Base-by-base conservation (phyloP, 2,113 vertebrate species). In the Rhynchopsitta pachyrhyncha region DNA sequence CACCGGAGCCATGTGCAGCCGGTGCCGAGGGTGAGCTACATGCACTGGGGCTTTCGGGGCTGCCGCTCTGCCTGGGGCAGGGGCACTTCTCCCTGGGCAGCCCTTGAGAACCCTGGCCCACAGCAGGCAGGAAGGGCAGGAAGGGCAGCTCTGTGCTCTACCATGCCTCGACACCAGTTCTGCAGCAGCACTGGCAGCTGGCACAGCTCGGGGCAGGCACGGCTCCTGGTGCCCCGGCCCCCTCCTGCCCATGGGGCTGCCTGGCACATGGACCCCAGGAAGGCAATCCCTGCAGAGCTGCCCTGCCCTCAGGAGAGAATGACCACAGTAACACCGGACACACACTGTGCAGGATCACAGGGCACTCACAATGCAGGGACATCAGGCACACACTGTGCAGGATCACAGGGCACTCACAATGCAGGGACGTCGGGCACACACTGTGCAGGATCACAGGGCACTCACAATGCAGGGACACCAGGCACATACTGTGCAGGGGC, bases 1-100 rank as follows among this genome's bases (percentile, higher is more conserved):
- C 14, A 4, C 3, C 1, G 39, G 28, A 62, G 17, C 14, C 17
- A 8, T 1, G 4, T 11, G 14, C 64, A 46, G 74, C 13, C 5
- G 2, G 25, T 41, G 35, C 59, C 2, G 2, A 13, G 24, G 41
- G 29, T 25, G 55, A 74, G 39, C 35, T 55, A 35, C 7, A 2
- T 1, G 0, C 6, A 4, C 12, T 0, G 1, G 25, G 9, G 29
- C 17, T 37, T 46, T 55, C 1, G 1, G 37, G 41, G 47, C 50
- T 52, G 29, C 29, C 41, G 64, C n/a, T 60, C 44, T 60, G 62
- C 35, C 78, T 5, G 6, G 17, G 29, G 11, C 2, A 9, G n/a
- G 39, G 15, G 49, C 9, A 3, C 8, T 27, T 53, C 39, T 64
- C 31, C 33, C 55, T 9, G 41, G 57, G 55, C 41, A 89, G 46